A percentile compares a stretch with the other conserved stretches of the same genome.
These are phyloP conservation scores for Pangasius djambal DNA, from an alignment of 2,797 vertebrate species.

Conservation along the genomic window DNA sequence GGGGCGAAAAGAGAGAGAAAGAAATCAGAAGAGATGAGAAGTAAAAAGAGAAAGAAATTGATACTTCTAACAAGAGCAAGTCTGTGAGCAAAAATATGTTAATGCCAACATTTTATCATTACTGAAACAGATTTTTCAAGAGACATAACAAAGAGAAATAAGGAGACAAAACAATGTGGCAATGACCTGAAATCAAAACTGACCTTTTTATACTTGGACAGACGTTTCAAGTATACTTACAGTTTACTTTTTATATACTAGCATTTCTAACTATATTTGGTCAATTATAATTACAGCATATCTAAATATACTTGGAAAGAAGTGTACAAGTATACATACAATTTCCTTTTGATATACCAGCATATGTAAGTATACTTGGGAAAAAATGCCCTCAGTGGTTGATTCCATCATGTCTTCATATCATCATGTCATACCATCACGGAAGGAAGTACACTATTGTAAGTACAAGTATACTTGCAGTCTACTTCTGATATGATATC, in stretches of 20 bases:
- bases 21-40: constrained; percentile 4
- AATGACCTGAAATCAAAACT: background rate
- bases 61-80: background rate
- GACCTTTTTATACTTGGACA: background rate
- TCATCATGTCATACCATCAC: background rate
- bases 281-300: background rate
- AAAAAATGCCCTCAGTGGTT: background rate
- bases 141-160: background rate
- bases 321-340: background rate
- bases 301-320: background rate
- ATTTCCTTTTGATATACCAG: background rate
- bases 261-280: background rate
- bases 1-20: constrained; percentile 16
- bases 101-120: background rate
- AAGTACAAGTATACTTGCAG: background rate
- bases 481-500: background rate
- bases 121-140: background rate
- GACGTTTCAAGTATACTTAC: background rate
- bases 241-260: background rate
- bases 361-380: too few species aligned
- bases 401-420: background rate
- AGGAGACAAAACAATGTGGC: background rate
- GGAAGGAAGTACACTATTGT: background rate
- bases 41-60: constrained; percentile 39
- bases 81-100: background rate